phyloP scores from a whole-genome alignment of 2,113 vertebrate genomes.

The Oceanodroma tethys region DNA sequence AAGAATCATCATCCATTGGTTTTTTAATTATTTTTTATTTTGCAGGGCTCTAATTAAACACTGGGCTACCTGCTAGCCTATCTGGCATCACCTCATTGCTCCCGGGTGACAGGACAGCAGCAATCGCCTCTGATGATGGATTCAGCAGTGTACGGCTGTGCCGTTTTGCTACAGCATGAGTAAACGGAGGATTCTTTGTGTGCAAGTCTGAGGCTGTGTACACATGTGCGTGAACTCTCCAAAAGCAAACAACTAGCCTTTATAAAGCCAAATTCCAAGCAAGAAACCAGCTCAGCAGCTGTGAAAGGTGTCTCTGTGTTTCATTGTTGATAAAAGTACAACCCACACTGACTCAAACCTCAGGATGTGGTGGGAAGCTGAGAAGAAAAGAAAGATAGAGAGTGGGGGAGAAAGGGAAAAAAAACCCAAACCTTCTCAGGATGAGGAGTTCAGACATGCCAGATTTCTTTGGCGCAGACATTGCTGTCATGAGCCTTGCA shows the following conservation, averaged over 20 bases:
- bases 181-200: background rate
- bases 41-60: background rate
- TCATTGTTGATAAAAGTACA: background rate
- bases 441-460: slow-evolving; percentile 19
- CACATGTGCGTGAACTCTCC: background rate
- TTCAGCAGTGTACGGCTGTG: background rate
- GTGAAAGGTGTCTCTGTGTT: slow-evolving; percentile 3
- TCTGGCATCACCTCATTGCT: background rate
- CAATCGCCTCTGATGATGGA: background rate
- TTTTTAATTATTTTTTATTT: background rate
- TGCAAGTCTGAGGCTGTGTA: background rate
- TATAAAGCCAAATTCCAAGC: slow-evolving; percentile 21
- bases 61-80: background rate
- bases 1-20: background rate
- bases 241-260: slow-evolving; percentile 27
- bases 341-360: background rate
- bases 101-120: background rate
- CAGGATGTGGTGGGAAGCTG: background rate
- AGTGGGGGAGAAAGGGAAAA: background rate
- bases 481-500: slow-evolving; percentile 30
- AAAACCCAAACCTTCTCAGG: background rate
- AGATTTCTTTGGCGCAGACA: slow-evolving; percentile 1
- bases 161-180: background rate
- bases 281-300: slow-evolving; percentile 10
- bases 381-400: slow-evolving; percentile 23